These are phyloP conservation scores for Sinocyclocheilus anshuiensis DNA, from an alignment of 2,113 vertebrate species.

Conservation along the genomic window DNA sequence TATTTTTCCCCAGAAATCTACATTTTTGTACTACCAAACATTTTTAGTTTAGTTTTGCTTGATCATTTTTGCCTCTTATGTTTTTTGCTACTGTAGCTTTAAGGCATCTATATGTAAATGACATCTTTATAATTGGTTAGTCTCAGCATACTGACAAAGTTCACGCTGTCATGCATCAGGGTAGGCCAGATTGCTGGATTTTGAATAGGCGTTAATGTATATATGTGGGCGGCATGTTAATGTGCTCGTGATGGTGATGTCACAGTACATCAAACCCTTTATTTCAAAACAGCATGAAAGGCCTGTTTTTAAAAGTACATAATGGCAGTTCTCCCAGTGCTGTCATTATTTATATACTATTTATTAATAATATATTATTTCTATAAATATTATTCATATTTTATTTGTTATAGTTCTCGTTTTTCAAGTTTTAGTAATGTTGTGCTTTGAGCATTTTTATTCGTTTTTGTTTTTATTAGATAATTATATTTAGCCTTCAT, in stretches of 20 bases:
- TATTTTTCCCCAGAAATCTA: not conserved
- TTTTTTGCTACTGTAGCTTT: not conserved
- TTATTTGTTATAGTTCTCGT: no score
- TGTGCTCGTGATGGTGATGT: not conserved
- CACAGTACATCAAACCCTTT: not conserved
- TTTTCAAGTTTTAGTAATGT: no score
- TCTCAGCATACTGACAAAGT: not conserved
- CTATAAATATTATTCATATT: not conserved
- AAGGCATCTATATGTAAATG: not conserved
- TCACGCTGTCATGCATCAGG: not conserved
- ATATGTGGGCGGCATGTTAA: not conserved
- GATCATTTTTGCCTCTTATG: not conserved
- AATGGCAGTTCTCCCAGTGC: not conserved
- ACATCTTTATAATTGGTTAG: not conserved
- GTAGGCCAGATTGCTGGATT: not conserved
- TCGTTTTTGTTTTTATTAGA: no score
- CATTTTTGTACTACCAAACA: not conserved
- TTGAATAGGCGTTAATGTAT: not conserved
- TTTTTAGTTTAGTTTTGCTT: not conserved
- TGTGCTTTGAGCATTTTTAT: no score
- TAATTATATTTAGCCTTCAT: not conserved
- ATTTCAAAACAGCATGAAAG: constrained; percentile 3
- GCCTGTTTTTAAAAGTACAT: not conserved
- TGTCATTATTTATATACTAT: not conserved
- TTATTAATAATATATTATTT: not conserved